phyloP scores from a whole-genome alignment of 1,140 invertebrate species.

The Lordiphosa clarofinis region DNA sequence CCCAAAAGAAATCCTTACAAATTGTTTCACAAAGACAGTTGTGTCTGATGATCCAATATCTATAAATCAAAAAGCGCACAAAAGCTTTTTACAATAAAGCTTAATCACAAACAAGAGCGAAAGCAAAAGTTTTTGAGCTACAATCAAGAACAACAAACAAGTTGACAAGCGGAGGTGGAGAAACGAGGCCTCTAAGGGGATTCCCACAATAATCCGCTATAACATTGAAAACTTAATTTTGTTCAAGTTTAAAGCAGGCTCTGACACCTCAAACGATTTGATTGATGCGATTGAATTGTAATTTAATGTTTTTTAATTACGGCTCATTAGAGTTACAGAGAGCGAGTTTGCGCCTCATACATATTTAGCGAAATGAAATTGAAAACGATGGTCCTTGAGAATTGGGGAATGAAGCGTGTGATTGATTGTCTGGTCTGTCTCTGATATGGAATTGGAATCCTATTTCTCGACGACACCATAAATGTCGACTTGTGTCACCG shows the following conservation, averaged over 20 bases:
- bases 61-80: conserved; percentile 69
- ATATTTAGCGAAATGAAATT: conserved; percentile 62
- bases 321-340: conserved; percentile 65
- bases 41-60: conserved; percentile 59
- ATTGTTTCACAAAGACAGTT: conserved; percentile 11
- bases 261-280: conserved; percentile 34
- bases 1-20: too few species aligned
- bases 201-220: conserved; percentile 24
- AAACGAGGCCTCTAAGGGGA: conserved; percentile 17
- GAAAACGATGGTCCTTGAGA: conserved; percentile 51
- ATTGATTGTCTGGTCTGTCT: conserved; percentile 63
- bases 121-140: conserved; percentile 45
- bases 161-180: neutral
- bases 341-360: conserved; percentile 43
- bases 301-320: conserved; percentile 71
- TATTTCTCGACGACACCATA: conserved; percentile 64
- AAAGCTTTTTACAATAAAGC: conserved; percentile 53
- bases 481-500: conserved; percentile 68
- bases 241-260: conserved; percentile 37
- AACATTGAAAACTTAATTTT: conserved; percentile 59
- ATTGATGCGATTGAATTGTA: conserved; percentile 50
- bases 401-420: conserved; percentile 62
- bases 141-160: conserved; percentile 52
- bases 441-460: conserved; percentile 32
- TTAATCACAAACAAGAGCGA: conserved; percentile 51